phyloP scores from a whole-genome alignment of 1,140 invertebrate species.

The Lasioglossum baleicum region DNA sequence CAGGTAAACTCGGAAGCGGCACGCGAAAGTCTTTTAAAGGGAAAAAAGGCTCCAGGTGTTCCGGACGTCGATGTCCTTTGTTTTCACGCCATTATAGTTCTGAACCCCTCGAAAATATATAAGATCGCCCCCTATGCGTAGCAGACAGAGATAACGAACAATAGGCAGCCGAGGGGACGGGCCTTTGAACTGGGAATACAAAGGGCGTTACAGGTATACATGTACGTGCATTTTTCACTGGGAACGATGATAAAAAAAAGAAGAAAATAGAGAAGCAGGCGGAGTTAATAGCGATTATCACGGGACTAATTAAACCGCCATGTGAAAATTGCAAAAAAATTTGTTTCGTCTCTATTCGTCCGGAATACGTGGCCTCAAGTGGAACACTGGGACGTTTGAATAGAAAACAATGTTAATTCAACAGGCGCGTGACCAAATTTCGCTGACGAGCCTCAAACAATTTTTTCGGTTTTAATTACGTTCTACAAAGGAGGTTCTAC shows the following conservation, averaged over 20 bases:
- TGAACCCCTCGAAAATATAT: slow-evolving; percentile 32
- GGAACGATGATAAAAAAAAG: not conserved
- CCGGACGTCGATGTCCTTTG: slow-evolving; percentile 10
- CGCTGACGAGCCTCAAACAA: not conserved
- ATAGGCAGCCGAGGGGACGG: slow-evolving; percentile 21
- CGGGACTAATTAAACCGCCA: slow-evolving; percentile 3
- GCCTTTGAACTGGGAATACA: slow-evolving; percentile 30
- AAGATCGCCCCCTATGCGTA: slow-evolving; percentile 21
- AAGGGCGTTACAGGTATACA: slow-evolving; percentile 26
- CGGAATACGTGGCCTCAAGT: too few species aligned
- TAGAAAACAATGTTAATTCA: too few species aligned
- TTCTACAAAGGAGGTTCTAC: too few species aligned
- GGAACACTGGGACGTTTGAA: too few species aligned
- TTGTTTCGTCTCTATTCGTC: not conserved
- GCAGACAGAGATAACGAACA: slow-evolving; percentile 46
- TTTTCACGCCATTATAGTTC: slow-evolving; percentile 21
- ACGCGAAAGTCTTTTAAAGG: slow-evolving; percentile 6
- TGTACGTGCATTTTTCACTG: not conserved
- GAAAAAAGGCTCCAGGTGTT: slow-evolving; percentile 31
- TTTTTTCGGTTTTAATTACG: too few species aligned
- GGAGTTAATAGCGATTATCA: slow-evolving; percentile 9
- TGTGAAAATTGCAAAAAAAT: not conserved
- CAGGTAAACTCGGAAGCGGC: slow-evolving; percentile 1
- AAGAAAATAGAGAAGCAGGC: not conserved
- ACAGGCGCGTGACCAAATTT: not conserved